Base-by-base conservation (phyloP, 2,888 invertebrate genomes). In the Lepidochrysops patricia region DNA sequence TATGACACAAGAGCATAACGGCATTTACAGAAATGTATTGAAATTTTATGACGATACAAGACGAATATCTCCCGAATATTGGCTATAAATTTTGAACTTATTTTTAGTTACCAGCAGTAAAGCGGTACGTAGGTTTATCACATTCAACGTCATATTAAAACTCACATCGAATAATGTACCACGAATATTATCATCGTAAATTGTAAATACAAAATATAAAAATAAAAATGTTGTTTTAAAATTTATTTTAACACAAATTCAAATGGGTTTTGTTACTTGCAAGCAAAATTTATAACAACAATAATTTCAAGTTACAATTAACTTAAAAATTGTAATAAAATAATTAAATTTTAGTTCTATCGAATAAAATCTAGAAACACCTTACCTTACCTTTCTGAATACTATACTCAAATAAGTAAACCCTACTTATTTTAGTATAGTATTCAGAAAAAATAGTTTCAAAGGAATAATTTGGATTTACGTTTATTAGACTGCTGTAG, bases 71-170 rank as follows among this genome's bases (percentile, higher is more conserved):
- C 27, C 26, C 26, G 2, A 52, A 52, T 52, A 26, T 52, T 52
- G 52, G 27, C 52, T 52, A 52, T 52, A 52, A 52, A 52, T 52
- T 52, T 52, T 52, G 52, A 52, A 27, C 52, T 52, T 52, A 52
- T 26, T 50, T 50, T 50, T 26, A 50, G 25, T 50, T 26, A 26
- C 25, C 50, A 6, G 50, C 26, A 50, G 26, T 50, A 50, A 50
- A 50, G 26, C 13, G 13, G 25, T 26, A 25, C 26, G 26, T 26
- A 50, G 50, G 25, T 26, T 50, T 50, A 50, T 50, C 25, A 50
- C 50, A 50, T 50, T 26, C n/a, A 50, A 26, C 50, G 25, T 26
- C 13, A 50, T 50, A 50, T 50, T 50, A 26, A 43, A 23, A 43
- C 43, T 43, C 43, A 9, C 43, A 43, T 43, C 43, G 23, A 43